phyloP scores from a whole-genome alignment of 2,797 vertebrate species.

The Pseudotriccus pelzelni region DNA sequence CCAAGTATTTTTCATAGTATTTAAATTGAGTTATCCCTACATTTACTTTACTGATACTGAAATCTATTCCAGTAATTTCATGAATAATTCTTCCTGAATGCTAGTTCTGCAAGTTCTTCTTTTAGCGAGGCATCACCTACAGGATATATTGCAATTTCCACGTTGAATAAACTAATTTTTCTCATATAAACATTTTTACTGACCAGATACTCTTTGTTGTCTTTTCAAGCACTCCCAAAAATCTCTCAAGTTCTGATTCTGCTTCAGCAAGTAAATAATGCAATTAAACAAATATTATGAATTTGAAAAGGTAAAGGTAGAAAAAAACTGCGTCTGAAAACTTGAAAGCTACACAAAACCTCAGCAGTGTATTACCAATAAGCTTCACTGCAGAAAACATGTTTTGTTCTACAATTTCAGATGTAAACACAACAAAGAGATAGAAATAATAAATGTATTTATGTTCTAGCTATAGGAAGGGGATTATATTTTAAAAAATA shows the following conservation, averaged over 20 bases:
- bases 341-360: not conserved
- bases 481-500: not conserved
- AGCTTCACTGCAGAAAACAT: not conserved
- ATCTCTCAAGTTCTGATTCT: not conserved
- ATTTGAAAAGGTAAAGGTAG: fast-evolving
- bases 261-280: not conserved
- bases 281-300: not conserved
- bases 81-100: not conserved
- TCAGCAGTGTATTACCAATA: not conserved
- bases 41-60: not conserved
- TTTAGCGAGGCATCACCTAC: not conserved
- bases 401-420: not conserved
- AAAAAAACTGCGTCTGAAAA: not conserved
- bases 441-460: not conserved
- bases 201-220: not conserved
- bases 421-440: not conserved
- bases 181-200: not conserved
- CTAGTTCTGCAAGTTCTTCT: not conserved
- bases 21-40: not conserved
- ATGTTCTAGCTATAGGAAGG: not conserved
- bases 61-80: not conserved
- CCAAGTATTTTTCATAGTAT: not conserved
- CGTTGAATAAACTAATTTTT: not conserved
- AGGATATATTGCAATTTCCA: not conserved
- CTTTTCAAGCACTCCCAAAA: not conserved